Evolutionary conservation across 2,888 invertebrate species (phyloP).

Genomic region (Acleris laterana): DNA sequence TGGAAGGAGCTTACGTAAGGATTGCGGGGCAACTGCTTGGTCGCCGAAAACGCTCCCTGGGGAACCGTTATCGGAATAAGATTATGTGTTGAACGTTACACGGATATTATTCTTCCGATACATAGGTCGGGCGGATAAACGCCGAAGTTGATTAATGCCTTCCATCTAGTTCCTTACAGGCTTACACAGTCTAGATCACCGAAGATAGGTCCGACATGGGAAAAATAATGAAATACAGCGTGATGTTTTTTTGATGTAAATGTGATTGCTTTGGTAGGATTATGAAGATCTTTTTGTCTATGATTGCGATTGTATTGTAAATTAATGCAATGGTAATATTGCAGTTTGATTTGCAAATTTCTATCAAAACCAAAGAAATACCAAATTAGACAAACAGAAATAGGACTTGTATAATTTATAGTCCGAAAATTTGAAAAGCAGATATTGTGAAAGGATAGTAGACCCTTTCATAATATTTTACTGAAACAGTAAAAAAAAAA

Average conservation of each 20-base stretch:
- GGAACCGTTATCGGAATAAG: slow-evolving; percentile 25
- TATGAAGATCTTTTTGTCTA: too few species aligned
- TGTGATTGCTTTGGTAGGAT: slow-evolving; percentile 6
- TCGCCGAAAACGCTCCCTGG: slow-evolving; percentile 46
- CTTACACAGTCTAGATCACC: slow-evolving; percentile 1
- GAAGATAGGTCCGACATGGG: neutral
- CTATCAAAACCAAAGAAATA: too few species aligned
- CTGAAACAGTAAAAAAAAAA: too few species aligned
- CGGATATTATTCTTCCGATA: slow-evolving; percentile 18
- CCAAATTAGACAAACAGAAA: too few species aligned
- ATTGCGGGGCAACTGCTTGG: slow-evolving; percentile 54
- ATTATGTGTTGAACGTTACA: slow-evolving; percentile 17
- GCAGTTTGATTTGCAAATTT: too few species aligned
- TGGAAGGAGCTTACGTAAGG: slow-evolving; percentile 74
- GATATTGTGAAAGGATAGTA: too few species aligned
- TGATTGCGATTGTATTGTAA: too few species aligned
- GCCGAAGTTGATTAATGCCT: slow-evolving; percentile 16
- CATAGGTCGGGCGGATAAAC: neutral
- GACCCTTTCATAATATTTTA: too few species aligned
- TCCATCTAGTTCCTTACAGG: slow-evolving; percentile 12
- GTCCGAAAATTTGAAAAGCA: too few species aligned
- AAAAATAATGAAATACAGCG: neutral
- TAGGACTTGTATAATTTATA: too few species aligned
- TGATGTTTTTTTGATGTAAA: slow-evolving; percentile 4
- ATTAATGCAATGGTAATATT: too few species aligned